phyloP scores from a whole-genome alignment of 2,113 vertebrate genomes.

The Manacus vitellinus region DNA sequence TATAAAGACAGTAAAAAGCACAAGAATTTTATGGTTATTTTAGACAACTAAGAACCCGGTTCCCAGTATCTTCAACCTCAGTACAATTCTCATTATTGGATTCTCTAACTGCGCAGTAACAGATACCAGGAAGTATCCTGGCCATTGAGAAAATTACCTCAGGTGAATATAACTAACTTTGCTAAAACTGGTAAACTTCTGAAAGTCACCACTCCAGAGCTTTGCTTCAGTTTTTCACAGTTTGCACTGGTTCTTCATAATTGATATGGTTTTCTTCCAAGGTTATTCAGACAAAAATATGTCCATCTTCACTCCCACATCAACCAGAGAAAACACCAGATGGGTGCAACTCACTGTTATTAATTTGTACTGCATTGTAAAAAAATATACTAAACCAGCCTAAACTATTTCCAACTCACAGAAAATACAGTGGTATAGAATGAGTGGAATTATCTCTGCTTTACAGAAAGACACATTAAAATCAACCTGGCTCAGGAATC shows the following conservation, averaged over 20 bases:
- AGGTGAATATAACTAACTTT: background rate
- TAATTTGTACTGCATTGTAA: slow-evolving; percentile 23
- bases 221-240: slow-evolving; percentile 28
- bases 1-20: background rate
- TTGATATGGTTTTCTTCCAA: slow-evolving; percentile 32
- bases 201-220: background rate
- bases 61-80: background rate
- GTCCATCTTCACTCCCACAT: background rate
- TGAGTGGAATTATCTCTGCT: background rate
- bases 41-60: background rate
- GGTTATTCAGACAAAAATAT: slow-evolving; percentile 28
- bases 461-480: background rate
- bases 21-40: background rate
- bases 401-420: background rate
- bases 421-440: background rate
- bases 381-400: background rate
- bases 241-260: slow-evolving; percentile 42
- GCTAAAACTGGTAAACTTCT: background rate
- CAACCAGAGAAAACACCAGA: slow-evolving; percentile 42
- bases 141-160: background rate
- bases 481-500: background rate
- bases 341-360: slow-evolving; percentile 8
- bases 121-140: background rate
- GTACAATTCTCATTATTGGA: background rate
- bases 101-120: background rate